A percentile compares a stretch with the other conserved stretches of the same genome.
Evolutionary conservation across 2,113 vertebrate species (phyloP).

Genomic region (Dissostichus mawsoni): DNA sequence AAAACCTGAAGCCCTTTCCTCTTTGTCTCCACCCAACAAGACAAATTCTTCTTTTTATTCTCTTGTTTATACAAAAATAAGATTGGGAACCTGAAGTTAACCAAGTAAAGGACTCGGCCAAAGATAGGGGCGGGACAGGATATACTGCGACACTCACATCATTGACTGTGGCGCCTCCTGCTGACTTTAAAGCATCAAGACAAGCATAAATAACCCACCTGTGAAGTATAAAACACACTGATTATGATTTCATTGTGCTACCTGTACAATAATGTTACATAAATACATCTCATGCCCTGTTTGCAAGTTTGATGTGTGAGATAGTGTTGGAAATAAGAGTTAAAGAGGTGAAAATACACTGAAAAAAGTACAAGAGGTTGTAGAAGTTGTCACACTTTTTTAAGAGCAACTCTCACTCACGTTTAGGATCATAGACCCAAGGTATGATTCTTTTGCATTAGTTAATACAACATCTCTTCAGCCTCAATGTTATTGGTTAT

Average conservation of each 20-base stretch:
- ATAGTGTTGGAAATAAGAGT: background rate
- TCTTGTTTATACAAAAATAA: slow-evolving; percentile 11
- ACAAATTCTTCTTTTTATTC: slow-evolving; percentile 39
- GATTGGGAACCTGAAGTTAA: slow-evolving; percentile 10
- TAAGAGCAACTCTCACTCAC: background rate
- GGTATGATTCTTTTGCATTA: background rate
- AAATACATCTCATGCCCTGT: background rate
- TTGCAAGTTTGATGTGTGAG: background rate
- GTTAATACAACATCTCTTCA: background rate
- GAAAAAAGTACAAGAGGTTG: background rate
- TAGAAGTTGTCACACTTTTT: background rate
- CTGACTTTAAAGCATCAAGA: background rate
- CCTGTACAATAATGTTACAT: background rate
- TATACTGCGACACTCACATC: slow-evolving; percentile 3
- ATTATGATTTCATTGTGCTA: slow-evolving; percentile 1
- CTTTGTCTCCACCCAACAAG: background rate
- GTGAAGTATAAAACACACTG: background rate
- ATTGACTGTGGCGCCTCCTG: slow-evolving; percentile 12
- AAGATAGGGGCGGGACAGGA: background rate
- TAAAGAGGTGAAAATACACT: background rate
- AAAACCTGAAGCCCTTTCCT: slow-evolving; percentile 77
- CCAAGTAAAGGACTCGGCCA: slow-evolving; percentile 10
- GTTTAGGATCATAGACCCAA: background rate
- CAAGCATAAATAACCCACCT: background rate
- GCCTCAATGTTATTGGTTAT: background rate